phyloP scores from a whole-genome alignment of 2,797 vertebrate species.

The Borostomias antarcticus region DNA sequence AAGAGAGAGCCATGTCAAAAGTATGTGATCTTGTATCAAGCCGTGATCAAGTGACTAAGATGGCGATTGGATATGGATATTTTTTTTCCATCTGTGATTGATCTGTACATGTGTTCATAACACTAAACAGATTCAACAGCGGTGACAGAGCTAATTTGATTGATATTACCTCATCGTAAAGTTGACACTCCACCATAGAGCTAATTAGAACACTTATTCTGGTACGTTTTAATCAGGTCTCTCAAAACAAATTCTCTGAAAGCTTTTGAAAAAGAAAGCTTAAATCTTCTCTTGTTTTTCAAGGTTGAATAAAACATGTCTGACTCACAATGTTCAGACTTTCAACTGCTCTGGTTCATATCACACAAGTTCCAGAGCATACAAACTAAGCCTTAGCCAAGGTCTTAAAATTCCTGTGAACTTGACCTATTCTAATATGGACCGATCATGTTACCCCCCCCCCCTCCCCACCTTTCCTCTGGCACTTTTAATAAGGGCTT shows the following conservation, averaged over 20 bases:
- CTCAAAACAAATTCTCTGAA: not conserved
- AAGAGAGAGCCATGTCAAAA: conserved; percentile 31
- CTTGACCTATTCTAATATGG: conserved; percentile 36
- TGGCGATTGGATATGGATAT: not conserved
- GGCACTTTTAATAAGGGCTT: conserved; percentile 60
- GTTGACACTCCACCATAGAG: not conserved
- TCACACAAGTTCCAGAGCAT: conserved; percentile 5
- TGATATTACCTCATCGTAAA: not conserved
- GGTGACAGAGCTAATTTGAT: conserved; percentile 6
- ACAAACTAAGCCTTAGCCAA: not conserved
- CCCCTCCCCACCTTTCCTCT: conserved; percentile 25
- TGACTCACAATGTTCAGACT: not conserved
- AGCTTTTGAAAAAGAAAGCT: too few relatives aligned
- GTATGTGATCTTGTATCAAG: conserved; percentile 48
- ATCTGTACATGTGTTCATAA: not conserved
- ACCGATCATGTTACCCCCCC: conserved; percentile 18
- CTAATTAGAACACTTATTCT: not conserved
- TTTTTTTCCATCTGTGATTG: too few relatives aligned
- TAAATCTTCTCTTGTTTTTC: not conserved
- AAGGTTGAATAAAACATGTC: not conserved
- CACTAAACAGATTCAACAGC: not conserved
- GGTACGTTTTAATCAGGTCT: not conserved
- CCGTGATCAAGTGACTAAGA: conserved; percentile 36
- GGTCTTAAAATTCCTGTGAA: conserved; percentile 23
- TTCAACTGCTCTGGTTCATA: not conserved